Base-by-base conservation (phyloP, 2,888 invertebrate species). In the Muscina levida region DNA sequence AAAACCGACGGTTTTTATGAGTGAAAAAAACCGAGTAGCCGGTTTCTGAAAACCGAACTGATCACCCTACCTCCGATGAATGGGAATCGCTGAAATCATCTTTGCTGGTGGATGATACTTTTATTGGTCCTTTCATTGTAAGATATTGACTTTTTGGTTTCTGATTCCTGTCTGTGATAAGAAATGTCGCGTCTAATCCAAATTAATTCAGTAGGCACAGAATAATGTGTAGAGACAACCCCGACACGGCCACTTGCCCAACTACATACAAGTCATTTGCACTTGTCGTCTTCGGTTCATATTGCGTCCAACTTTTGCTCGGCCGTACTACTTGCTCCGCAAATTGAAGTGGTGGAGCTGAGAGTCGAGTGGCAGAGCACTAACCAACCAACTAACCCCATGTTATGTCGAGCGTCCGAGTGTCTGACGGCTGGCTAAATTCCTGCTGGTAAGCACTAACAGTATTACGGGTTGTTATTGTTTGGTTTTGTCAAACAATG, bases 141-240 rank as follows among this genome's bases (percentile, higher is more conserved):
- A 62, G 62, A 62, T 66, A 53, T 62, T 65, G 13, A 19, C 57
- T 53, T 75, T 68, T 68, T 22, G 51, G 26, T 51, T 62, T 70
- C 53, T 76, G 75, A 70, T 76, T 65, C 75, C 75, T 37, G 51
- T 70, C 53, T 46, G 39, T 19, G 75, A 76, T 76, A 76, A 75
- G 51, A 62, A 26, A 65, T 37, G 70, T 76, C 75, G 70, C 70
- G 75, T 31, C 70, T 70, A 76, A 75, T 44, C 70, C 70, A 53
- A 70, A 56, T 70, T 76, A 76, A 76, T 76, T 76, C 75, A 70
- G 65, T 70, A 76, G 75, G 70, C 70, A 76, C 31, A 70, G 59
- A 42, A 65, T 70, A 73, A 42, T 70, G 44, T 76, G 19, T 24
- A 57, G 13, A 13, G 57, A 26, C 66, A 73, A 48, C 39, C 44